Conservation (phyloP, 1,140 invertebrate genomes). For the Ostrea edulis region DNA sequence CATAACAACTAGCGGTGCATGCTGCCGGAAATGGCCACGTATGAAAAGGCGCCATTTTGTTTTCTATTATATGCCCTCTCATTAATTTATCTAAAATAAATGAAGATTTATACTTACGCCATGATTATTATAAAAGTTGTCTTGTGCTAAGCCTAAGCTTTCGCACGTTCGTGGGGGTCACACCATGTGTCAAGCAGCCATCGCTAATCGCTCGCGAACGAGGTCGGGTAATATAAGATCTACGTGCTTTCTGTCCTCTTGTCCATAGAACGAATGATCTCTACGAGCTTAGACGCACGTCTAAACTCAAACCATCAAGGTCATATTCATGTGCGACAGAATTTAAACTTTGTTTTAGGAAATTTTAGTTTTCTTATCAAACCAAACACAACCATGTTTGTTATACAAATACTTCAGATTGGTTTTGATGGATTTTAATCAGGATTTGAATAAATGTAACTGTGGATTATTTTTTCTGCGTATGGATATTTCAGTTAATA, state of each 20-base stretch:
- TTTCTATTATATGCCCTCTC: background rate
- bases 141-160: slow-evolving; percentile 48
- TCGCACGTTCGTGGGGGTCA: slow-evolving; percentile 25
- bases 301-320: slow-evolving; percentile 24
- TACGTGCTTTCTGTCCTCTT: slow-evolving; percentile 16
- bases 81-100: too few relatives aligned
- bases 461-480: slow-evolving; percentile 12
- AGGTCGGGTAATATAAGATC: slow-evolving; percentile 8
- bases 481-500: background rate
- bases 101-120: slow-evolving; percentile 44
- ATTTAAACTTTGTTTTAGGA: background rate
- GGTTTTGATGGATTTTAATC: too few relatives aligned
- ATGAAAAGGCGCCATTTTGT: background rate
- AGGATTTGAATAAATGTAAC: too few relatives aligned
- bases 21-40: too few relatives aligned
- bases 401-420: background rate
- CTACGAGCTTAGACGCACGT: background rate
- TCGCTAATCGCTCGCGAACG: slow-evolving; percentile 44
- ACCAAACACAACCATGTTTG: background rate
- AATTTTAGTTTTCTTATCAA: background rate
- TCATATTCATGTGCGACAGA: slow-evolving; percentile 23
- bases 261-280: slow-evolving; percentile 26
- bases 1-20: too few relatives aligned
- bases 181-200: slow-evolving; percentile 41
- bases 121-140: slow-evolving; percentile 47